A percentile compares a stretch with the other conserved stretches of the same genome.
phyloP scores from a whole-genome alignment of 2,113 vertebrate genomes.

The Tamias sibiricus region DNA sequence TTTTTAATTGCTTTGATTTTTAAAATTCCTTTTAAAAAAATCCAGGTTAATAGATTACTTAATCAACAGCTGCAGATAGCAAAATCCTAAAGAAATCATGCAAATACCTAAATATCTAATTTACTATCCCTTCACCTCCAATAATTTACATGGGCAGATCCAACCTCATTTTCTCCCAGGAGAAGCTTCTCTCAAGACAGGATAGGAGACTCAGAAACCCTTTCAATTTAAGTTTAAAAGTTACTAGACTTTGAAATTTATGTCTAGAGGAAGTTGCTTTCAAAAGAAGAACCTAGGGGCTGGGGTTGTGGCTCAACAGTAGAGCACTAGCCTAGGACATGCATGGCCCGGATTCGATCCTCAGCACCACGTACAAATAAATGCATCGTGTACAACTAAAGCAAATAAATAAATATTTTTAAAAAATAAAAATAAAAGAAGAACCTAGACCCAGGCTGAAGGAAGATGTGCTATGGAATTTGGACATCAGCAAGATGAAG shows the following conservation, averaged over 20 bases:
- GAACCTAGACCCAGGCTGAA: background rate
- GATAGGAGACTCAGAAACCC: background rate
- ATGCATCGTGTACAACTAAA: too few relatives aligned
- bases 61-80: background rate
- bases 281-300: background rate
- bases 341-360: too few relatives aligned
- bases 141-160: background rate
- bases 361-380: too few relatives aligned
- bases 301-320: too few relatives aligned
- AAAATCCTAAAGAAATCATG: constrained; percentile 22
- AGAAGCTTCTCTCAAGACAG: background rate
- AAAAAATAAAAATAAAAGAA: too few relatives aligned
- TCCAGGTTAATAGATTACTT: constrained; percentile 17
- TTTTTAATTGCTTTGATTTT: background rate
- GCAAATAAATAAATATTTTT: too few relatives aligned
- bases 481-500: background rate
- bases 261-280: constrained; percentile 8
- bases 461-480: background rate
- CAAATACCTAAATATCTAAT: background rate
- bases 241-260: background rate
- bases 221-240: background rate
- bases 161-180: background rate
- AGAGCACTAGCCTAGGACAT: too few relatives aligned
- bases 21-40: background rate
- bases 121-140: background rate